Percentiles rank a stretch among this genome's conserved stretches.
Conservation (phyloP, 2,113 vertebrate genomes). For the Lichenostomus cassidix region DNA sequence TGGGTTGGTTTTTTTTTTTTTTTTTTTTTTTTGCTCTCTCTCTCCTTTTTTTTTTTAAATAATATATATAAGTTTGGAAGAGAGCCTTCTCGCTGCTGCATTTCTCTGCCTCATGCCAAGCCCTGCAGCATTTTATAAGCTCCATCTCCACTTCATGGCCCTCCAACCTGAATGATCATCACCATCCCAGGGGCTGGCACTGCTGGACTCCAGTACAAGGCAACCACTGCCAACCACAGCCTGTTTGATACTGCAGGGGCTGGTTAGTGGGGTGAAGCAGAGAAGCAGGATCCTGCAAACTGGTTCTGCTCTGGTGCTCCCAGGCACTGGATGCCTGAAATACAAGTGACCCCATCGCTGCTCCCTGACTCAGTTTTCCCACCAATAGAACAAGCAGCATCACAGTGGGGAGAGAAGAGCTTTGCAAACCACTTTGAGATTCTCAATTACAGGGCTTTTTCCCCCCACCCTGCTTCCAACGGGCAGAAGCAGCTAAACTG, state of each 20-base stretch:
- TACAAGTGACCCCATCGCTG: rapidly evolving
- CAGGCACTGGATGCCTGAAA: neutral
- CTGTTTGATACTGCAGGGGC: neutral
- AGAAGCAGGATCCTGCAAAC: neutral
- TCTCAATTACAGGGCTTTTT: neutral
- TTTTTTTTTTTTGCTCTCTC: neutral
- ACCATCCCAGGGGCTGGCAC: neutral
- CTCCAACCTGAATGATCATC: rapidly evolving
- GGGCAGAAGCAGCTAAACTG: neutral
- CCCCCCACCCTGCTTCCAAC: neutral
- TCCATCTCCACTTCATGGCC: neutral
- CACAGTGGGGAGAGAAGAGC: neutral
- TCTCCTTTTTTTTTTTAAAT: neutral
- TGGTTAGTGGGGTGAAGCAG: neutral
- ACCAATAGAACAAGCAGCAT: neutral
- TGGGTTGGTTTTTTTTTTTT: neutral
- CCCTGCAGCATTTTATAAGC: neutral
- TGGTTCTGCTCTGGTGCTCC: neutral
- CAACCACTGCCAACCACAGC: neutral
- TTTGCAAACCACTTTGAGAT: neutral
- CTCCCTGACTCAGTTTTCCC: neutral
- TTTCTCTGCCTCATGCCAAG: neutral
- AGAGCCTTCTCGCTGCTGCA: neutral
- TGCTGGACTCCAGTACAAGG: neutral
- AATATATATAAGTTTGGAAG: constrained; percentile 4